These are phyloP conservation scores for Microplitis mediator DNA, from an alignment of 1,140 invertebrate species.

Conservation along the genomic window DNA sequence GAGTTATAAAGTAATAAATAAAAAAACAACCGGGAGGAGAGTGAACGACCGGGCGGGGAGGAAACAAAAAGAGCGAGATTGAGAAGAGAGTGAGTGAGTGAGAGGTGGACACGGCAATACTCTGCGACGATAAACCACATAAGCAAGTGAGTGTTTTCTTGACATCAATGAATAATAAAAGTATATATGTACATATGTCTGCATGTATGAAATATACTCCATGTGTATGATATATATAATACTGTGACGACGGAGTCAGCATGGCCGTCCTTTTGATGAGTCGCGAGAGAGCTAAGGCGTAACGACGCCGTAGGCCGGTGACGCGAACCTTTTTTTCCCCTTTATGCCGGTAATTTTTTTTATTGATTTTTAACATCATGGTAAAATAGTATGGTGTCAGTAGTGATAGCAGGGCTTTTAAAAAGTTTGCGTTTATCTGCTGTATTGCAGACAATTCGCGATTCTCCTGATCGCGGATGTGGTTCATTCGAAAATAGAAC, in stretches of 20 bases:
- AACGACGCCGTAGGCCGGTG: background rate
- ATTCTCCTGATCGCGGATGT: conserved; percentile 46
- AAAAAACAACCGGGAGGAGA: too few species aligned
- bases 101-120: background rate
- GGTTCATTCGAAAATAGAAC: conserved; percentile 59
- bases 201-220: background rate
- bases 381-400: background rate
- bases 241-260: background rate
- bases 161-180: background rate
- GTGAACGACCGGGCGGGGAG: too few species aligned
- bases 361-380: background rate
- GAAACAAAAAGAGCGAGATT: too few species aligned
- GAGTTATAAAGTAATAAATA: too few species aligned
- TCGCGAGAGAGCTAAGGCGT: background rate
- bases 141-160: conserved; percentile 7
- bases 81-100: background rate
- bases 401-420: background rate
- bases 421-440: too few species aligned
- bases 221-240: background rate
- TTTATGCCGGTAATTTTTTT: background rate
- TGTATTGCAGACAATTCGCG: too few species aligned
- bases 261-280: conserved; percentile 11
- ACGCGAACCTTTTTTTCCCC: background rate
- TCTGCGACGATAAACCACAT: background rate
- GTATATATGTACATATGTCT: background rate